Base-by-base conservation (phyloP, 2,113 vertebrate species). In the Pelecanus crispus region DNA sequence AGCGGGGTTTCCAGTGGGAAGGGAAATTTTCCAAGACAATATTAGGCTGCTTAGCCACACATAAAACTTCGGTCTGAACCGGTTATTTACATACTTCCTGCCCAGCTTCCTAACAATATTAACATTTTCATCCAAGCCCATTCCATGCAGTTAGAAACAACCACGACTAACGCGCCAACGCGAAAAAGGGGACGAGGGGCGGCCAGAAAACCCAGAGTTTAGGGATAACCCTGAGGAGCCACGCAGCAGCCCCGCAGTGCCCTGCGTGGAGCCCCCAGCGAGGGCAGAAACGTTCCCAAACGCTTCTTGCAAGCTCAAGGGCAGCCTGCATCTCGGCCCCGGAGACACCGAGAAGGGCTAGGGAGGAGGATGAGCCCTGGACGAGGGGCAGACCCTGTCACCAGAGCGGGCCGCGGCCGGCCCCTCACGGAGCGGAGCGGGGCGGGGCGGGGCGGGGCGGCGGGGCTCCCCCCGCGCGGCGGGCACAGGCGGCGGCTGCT, bases 231-330 rank as follows among this genome's bases (percentile, higher is more conserved):
- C 1, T 0, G 17, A 36, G 49, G 15, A 28, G 17, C 4, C 10
- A 2, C 28, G 6, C n/a, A 13, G 47, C 83, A 58, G 31, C 34
- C 34, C 25, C 24, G 42, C 80, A 2, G 42, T 0, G 49, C 32
- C 32, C 74, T 5, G 36, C 9, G 8, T 1, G 15, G 5, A 61
- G 34, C 22, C 65, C 40, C 36, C 72, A 4, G 36, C 31, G 7
- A 22, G 0, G 11, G 36, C 79, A 52, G 18, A 13, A 29, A 6
- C 49, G 13, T 3, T 19, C 63, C 59, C 49, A 6, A 49, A 19
- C 14, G 0, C 59, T 6, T 16, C 31, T 5, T 0, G 14, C 0
- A 7, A 34, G 26, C 65, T 34, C 32, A 9, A 7, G 6, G 9
- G 44, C 61, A 20, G 18, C 47, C 66, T 6, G 13, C 47, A 4